Base-by-base conservation (phyloP, 2,797 vertebrate species). In the Cetoscarus ocellatus region DNA sequence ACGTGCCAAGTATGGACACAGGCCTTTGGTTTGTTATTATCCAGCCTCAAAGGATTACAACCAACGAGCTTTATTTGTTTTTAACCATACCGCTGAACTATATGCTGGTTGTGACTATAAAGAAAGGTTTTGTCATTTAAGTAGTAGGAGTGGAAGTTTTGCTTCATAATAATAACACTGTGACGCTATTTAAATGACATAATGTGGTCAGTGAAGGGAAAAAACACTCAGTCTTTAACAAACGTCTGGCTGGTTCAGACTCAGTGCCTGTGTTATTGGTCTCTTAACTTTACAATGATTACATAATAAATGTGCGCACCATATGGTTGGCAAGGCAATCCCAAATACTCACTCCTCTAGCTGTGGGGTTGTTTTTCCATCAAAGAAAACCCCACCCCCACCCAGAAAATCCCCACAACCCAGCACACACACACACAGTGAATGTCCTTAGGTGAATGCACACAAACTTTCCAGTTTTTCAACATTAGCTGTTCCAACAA, bases 231-330 rank as follows among this genome's bases (percentile, higher is more conserved):
- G 51, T 86, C 77, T 77, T 87, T 80, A 82, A 67, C 10, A 35
- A 70, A 81, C 1, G 70, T 82, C 77, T 84, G 82, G 79, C 77
- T 67, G 73, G 56, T 72, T 49, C 74, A 67, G 69, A 47, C 66
- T 13, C 50, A 73, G 59, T 42, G 64, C 55, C 55, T 51, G 55
- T 70, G 56, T 80, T 83, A 83, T 70, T 86, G 86, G 36, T 73
- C 77, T 84, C 70, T 73, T 90, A 71, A 85, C 70, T 80, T 91
- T 87, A 86, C 88, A 86, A 79, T 81, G 80, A 91, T 92, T 90
- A 92, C 83, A 89, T 89, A 89, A 91, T 73, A 92, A 88, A 92
- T 91, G 83, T 89, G 88, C 79, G 66, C 48, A 68, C 86, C 88
- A 93, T 86, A 91, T 92, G 87, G 84, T 87, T 89, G 87, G 84